Conservation (phyloP, 2,113 vertebrate genomes). For the Stegostoma tigrinum region DNA sequence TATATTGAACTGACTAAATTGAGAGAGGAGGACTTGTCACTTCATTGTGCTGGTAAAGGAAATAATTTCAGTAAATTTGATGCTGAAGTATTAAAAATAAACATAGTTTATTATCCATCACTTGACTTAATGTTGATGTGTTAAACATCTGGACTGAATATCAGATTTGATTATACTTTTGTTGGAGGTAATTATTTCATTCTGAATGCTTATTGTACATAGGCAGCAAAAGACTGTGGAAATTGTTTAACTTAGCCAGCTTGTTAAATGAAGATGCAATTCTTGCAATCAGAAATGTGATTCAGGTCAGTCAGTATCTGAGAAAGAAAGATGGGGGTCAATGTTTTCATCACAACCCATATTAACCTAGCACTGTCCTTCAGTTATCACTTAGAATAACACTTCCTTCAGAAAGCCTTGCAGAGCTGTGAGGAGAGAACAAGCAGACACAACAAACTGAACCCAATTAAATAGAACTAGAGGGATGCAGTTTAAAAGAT, state of each 20-base stretch:
- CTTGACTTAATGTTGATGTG: not conserved
- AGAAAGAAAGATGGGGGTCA: not conserved
- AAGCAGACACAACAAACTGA: not conserved
- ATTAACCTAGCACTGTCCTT: not conserved
- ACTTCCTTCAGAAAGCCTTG: not conserved
- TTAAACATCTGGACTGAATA: conserved; percentile 23
- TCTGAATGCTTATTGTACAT: not conserved
- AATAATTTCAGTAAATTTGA: not conserved
- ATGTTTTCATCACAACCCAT: not conserved
- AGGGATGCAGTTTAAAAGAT: no score
- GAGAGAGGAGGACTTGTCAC: not conserved
- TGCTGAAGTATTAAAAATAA: not conserved
- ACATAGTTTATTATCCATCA: not conserved
- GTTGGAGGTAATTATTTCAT: not conserved
- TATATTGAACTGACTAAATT: not conserved
- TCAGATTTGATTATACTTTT: not conserved
- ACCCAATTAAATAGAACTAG: not conserved
- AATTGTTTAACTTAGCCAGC: not conserved
- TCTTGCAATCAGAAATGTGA: not conserved
- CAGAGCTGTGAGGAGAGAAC: not conserved
- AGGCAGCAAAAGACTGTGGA: not conserved
- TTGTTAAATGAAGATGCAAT: not conserved
- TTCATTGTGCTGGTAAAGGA: not conserved
- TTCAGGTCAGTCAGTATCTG: not conserved
- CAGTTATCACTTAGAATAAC: not conserved